Conservation (phyloP, 1,140 invertebrate genomes). For the Maconellicoccus hirsutus region DNA sequence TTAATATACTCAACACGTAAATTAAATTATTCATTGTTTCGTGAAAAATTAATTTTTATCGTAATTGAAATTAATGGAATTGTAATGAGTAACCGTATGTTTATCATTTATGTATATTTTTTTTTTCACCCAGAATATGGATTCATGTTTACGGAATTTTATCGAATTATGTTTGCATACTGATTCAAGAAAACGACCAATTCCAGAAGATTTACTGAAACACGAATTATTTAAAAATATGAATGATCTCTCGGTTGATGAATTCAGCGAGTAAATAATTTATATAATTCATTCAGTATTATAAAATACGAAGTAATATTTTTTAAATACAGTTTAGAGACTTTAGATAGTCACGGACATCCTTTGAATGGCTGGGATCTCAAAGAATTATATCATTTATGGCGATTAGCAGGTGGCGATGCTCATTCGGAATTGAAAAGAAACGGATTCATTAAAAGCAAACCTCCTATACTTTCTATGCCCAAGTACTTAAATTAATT, state of each 20-base stretch:
- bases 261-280: not conserved
- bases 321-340: constrained; percentile 14
- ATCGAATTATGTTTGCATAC: constrained; percentile 58
- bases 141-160: constrained; percentile 46
- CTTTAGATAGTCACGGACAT: not conserved
- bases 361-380: constrained; percentile 47
- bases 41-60: no score
- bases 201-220: constrained; percentile 45
- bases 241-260: not conserved
- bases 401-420: constrained; percentile 91
- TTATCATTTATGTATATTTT: constrained; percentile 27
- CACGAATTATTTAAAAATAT: constrained; percentile 28
- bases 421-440: constrained; percentile 79
- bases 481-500: constrained; percentile 44
- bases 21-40: no score
- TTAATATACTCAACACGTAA: no score
- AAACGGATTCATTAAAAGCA: constrained; percentile 75
- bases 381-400: constrained; percentile 82
- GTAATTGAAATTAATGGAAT: not conserved
- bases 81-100: not conserved
- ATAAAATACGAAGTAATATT: not conserved
- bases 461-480: constrained; percentile 62
- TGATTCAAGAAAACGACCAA: constrained; percentile 47
- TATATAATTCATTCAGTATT: not conserved
- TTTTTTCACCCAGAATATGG: constrained; percentile 42